Conservation (phyloP, 2,888 invertebrate species). For the Tanypteryx hageni region DNA sequence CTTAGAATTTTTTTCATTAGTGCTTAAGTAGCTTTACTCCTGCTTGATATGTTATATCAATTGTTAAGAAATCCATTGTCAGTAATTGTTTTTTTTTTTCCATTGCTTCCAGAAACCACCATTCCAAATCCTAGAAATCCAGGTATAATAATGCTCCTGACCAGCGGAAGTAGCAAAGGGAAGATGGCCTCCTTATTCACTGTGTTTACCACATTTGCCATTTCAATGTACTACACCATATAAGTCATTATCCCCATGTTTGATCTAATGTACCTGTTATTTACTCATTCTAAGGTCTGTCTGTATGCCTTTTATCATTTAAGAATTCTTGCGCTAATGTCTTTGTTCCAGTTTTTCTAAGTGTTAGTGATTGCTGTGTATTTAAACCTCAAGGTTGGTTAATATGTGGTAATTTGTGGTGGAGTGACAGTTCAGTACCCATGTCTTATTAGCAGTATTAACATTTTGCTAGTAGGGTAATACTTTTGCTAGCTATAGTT, state of each 20-base stretch:
- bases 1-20: background rate
- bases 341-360: background rate
- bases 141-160: constrained; percentile 75
- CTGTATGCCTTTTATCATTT: constrained; percentile 38
- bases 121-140: constrained; percentile 85
- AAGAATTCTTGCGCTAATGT: background rate
- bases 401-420: background rate
- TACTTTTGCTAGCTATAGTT: background rate
- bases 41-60: background rate
- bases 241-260: constrained; percentile 11
- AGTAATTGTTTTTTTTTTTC: constrained; percentile 68
- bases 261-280: constrained; percentile 47
- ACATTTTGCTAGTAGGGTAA: background rate
- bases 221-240: constrained; percentile 20
- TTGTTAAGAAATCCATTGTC: background rate
- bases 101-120: constrained; percentile 80
- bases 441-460: background rate
- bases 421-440: background rate
- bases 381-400: constrained; percentile 5
- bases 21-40: background rate
- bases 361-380: constrained; percentile 18
- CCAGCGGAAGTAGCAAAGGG: constrained; percentile 22
- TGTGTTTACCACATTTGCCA: constrained; percentile 29
- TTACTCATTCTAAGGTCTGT: constrained; percentile 3
- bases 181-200: constrained; percentile 23